These are phyloP conservation scores for Eristalis pertinax DNA, from an alignment of 2,888 invertebrate genomes.

Conservation along the genomic window DNA sequence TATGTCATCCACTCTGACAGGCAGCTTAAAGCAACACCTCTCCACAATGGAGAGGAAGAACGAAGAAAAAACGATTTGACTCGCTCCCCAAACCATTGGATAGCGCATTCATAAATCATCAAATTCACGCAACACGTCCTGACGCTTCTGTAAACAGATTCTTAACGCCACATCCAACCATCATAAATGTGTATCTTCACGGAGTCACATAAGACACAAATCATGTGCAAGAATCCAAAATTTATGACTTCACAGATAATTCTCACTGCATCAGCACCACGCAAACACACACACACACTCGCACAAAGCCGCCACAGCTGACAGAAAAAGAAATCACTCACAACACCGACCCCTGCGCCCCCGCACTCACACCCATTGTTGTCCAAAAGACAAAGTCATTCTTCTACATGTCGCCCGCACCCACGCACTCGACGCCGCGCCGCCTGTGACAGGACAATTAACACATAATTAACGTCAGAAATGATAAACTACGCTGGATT, in stretches of 20 bases:
- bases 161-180: conserved; percentile 6
- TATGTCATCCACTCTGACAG: too few relatives aligned
- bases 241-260: conserved; percentile 55
- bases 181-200: conserved; percentile 20
- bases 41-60: too few relatives aligned
- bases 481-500: conserved; percentile 64
- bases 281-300: neutral
- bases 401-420: conserved; percentile 22
- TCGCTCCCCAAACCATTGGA: neutral
- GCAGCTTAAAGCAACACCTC: too few relatives aligned
- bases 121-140: conserved; percentile 19
- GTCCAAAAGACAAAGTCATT: conserved; percentile 8
- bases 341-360: neutral
- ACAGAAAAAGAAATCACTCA: neutral
- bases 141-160: conserved; percentile 21
- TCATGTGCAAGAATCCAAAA: conserved; percentile 36
- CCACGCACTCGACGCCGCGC: conserved; percentile 25
- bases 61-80: too few relatives aligned
- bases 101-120: conserved; percentile 16
- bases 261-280: conserved; percentile 40
- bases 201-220: conserved; percentile 33
- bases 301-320: neutral
- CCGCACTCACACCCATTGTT: neutral
- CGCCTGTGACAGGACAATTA: conserved; percentile 67
- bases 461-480: conserved; percentile 70